phyloP scores from a whole-genome alignment of 92 coral and sea anemone species.

The Metridium senile region DNA sequence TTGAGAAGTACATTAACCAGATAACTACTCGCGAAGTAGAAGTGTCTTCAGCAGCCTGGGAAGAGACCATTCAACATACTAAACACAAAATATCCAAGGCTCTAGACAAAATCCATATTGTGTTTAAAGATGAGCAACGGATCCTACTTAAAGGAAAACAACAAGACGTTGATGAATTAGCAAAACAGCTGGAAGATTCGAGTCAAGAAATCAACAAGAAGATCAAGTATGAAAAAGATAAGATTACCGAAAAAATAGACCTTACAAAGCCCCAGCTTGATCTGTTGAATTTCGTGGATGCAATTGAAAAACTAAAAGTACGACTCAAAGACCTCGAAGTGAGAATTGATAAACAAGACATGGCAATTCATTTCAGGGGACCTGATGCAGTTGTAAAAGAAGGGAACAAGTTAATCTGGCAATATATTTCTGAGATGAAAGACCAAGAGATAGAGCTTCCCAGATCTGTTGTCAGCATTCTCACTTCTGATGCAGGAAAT shows the following conservation, averaged over 20 bases:
- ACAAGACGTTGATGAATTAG: constrained; percentile 34
- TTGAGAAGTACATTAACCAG: background rate
- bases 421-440: constrained; percentile 29
- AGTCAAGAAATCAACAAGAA: constrained; percentile 34
- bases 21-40: background rate
- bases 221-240: constrained; percentile 33
- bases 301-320: constrained; percentile 25
- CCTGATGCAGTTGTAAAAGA: constrained; percentile 35
- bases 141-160: constrained; percentile 29
- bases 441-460: constrained; percentile 33
- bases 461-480: constrained; percentile 10
- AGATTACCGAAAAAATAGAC: constrained; percentile 6
- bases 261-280: constrained; percentile 20
- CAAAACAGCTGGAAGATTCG: constrained; percentile 34
- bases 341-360: constrained; percentile 13
- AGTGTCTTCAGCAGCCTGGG: constrained; percentile 24
- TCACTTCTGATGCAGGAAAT: constrained; percentile 26
- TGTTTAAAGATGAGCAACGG: background rate
- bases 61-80: background rate
- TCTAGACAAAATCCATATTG: background rate
- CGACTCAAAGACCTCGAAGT: constrained; percentile 26
- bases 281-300: constrained; percentile 24
- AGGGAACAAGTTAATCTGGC: constrained; percentile 30
- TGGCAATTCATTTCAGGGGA: constrained; percentile 31
- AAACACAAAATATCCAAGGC: background rate